Conservation (phyloP, 2,113 vertebrate species). For the Aegotheles bennettii region DNA sequence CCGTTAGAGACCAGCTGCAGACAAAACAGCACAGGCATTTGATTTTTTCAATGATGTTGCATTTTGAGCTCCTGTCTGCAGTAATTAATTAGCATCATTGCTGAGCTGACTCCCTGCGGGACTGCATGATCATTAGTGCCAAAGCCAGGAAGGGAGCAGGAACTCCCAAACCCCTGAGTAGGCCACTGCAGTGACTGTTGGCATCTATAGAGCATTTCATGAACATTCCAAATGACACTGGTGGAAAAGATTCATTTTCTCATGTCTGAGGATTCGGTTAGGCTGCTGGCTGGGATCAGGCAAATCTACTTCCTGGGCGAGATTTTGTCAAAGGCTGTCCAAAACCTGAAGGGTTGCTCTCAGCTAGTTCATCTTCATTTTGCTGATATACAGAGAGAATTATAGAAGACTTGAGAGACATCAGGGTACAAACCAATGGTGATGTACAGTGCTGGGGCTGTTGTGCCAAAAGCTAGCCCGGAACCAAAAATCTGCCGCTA, state of each 20-base stretch:
- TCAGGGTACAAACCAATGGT: not conserved
- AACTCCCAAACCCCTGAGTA: not conserved
- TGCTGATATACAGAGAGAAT: not conserved
- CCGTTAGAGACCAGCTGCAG: not conserved
- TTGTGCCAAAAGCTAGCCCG: constrained; percentile 1
- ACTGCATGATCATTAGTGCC: constrained; percentile 1
- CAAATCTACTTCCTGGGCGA: not conserved
- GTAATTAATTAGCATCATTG: constrained; percentile 44
- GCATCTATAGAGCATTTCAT: not conserved
- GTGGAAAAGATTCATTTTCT: not conserved
- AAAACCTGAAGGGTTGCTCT: not conserved
- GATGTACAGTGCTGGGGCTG: not conserved
- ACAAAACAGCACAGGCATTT: not conserved
- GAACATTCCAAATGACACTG: constrained; percentile 5
- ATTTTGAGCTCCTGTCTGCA: constrained; percentile 2
- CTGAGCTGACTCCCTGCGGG: not conserved
- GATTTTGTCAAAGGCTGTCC: not conserved
- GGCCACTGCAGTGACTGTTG: not conserved
- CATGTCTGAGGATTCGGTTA: not conserved
- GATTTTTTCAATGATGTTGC: not conserved
- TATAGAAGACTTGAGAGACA: not conserved
- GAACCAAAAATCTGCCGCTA: constrained; percentile 7
- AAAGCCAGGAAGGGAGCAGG: not conserved
- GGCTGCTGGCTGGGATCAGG: not conserved
- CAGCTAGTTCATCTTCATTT: constrained; percentile 1